Conservation (phyloP, 2,113 vertebrate genomes). For the Alethe diademata region DNA sequence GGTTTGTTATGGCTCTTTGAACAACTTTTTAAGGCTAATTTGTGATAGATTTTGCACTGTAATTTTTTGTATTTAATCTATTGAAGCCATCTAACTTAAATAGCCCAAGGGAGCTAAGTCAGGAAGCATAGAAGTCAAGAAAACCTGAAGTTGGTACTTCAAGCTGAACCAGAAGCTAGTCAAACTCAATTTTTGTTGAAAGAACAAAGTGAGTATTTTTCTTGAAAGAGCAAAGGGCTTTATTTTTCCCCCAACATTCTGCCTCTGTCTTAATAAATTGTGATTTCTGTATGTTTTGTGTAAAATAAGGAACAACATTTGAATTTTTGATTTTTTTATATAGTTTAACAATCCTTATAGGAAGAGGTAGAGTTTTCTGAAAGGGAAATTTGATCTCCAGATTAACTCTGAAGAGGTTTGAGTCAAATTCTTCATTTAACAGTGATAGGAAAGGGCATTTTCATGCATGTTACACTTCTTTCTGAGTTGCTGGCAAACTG, state of each 20-base stretch:
- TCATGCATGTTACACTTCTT: not conserved
- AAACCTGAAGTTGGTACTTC: not conserved
- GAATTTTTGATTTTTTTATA: not conserved
- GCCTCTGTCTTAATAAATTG: too few species aligned
- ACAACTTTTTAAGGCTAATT: slow-evolving; percentile 32
- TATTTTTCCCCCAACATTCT: too few species aligned
- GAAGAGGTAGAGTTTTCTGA: not conserved
- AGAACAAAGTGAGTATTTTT: not conserved
- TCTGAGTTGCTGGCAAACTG: slow-evolving; percentile 22
- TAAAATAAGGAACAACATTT: too few species aligned
- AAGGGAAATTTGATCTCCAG: slow-evolving; percentile 40
- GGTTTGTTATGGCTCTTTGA: slow-evolving; percentile 41
- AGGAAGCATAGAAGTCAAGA: slow-evolving; percentile 6
- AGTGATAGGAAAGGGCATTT: not conserved
- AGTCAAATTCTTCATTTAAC: slow-evolving; percentile 1
- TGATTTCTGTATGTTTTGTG: too few species aligned
- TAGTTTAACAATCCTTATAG: not conserved
- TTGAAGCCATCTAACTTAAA: slow-evolving; percentile 36
- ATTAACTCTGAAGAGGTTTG: slow-evolving; percentile 13
- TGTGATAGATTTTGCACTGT: slow-evolving; percentile 19
- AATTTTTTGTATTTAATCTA: slow-evolving; percentile 17
- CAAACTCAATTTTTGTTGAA: slow-evolving; percentile 15
- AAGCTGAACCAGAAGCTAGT: not conserved
- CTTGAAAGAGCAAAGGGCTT: not conserved
- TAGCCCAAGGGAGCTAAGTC: slow-evolving; percentile 28